Percentiles rank a stretch among this genome's conserved stretches.
Conservation (phyloP, 2,113 vertebrate genomes). For the Bubo bubo region DNA sequence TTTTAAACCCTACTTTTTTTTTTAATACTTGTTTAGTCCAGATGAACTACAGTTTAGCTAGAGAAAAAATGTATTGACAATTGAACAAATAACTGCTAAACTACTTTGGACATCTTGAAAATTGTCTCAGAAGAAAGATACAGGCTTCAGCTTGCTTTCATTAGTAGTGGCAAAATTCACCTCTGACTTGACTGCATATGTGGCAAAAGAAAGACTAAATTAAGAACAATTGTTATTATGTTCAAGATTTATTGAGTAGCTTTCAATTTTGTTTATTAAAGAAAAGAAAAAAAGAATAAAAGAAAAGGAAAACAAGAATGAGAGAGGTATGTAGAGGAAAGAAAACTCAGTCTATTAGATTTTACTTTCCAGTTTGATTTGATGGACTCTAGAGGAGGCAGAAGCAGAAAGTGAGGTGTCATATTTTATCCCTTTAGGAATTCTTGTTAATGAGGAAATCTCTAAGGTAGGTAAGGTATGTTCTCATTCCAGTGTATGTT, state of each 20-base stretch:
- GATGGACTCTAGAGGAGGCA: background rate
- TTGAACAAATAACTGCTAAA: conserved; percentile 25
- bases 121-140: background rate
- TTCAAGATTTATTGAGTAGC: background rate
- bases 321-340: background rate
- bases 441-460: background rate
- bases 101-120: background rate
- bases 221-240: background rate
- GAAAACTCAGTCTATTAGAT: background rate
- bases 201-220: background rate
- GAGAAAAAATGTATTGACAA: background rate
- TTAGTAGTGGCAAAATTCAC: background rate
- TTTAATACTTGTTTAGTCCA: background rate
- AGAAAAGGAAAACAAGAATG: background rate
- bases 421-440: conserved; percentile 28
- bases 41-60: background rate
- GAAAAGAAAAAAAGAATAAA: background rate
- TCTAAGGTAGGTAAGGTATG: background rate
- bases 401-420: background rate
- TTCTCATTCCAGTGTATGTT: background rate
- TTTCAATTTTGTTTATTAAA: background rate
- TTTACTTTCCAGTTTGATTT: background rate
- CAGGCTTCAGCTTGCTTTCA: background rate
- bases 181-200: background rate
- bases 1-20: background rate